Conservation (phyloP, 2,888 invertebrate genomes). For the Gasteruption jaculator region DNA sequence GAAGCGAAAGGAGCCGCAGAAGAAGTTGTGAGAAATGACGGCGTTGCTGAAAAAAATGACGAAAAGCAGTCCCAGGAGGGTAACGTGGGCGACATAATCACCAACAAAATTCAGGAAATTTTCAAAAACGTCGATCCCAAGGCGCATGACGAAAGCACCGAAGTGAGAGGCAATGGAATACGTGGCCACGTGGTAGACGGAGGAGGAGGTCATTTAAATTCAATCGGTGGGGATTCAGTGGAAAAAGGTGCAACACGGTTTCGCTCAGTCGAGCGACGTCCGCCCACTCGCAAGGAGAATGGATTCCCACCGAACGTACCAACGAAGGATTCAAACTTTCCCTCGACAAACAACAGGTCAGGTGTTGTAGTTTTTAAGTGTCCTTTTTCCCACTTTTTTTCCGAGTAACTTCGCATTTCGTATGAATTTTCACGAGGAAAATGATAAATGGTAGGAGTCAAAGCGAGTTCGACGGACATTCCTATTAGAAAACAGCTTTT, state of each 20-base stretch:
- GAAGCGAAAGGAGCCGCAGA: too few relatives aligned
- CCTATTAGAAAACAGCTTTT: too few relatives aligned
- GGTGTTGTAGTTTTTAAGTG: too few relatives aligned
- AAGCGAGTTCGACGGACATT: too few relatives aligned
- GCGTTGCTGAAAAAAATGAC: background rate
- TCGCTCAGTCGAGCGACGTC: constrained; percentile 49
- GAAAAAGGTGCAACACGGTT: constrained; percentile 45
- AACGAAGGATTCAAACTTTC: constrained; percentile 48
- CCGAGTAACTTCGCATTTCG: too few relatives aligned
- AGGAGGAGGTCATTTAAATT: constrained; percentile 25
- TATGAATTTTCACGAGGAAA: too few relatives aligned
- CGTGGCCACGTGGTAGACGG: constrained; percentile 26
- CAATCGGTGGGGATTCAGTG: constrained; percentile 32
- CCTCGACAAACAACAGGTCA: constrained; percentile 15
- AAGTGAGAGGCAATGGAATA: constrained; percentile 30
- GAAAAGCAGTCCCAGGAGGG: too few relatives aligned
- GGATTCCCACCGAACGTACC: constrained; percentile 41
- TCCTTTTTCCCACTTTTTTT: constrained; percentile 3
- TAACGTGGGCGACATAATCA: constrained; percentile 34
- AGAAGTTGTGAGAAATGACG: too few relatives aligned
- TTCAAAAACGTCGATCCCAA: constrained; percentile 29
- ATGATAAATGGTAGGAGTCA: too few relatives aligned
- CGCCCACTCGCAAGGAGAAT: constrained; percentile 46
- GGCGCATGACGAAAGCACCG: constrained; percentile 30
- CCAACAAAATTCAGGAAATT: constrained; percentile 35